Base-by-base conservation (phyloP, 2,797 vertebrate species). In the Fratercula arctica region DNA sequence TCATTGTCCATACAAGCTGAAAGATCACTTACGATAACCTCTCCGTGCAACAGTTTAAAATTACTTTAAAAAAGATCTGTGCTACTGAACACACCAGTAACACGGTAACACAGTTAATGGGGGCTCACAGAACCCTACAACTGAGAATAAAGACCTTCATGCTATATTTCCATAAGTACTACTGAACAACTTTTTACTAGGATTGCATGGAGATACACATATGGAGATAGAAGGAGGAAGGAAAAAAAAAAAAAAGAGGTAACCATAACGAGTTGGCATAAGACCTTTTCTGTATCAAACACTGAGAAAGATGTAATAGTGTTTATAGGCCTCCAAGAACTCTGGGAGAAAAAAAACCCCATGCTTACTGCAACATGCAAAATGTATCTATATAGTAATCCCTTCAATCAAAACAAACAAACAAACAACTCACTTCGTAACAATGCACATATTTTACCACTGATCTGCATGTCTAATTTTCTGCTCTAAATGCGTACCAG, bases 401-500 rank as follows among this genome's bases (percentile, higher is more conserved):
- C 37, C 53, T 83, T 72, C 35, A 88, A 75, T 54, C 43, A 84
- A 90, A 94, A 48, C 56, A 94, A 85, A 50, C 35, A 35, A 35
- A 35, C 10, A 35, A 83, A 50, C 13, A 35, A 7, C 28, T 46
- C 37, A 35, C 13, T 51, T 54, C 11, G 35, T 50, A 73, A 76
- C 7, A 90, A 70, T 3, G 31, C 13, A 37, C 13, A 9, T 51
- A 26, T 41, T 90, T 93, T 72, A 63, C 39, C 13, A 31, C 43
- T 63, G 39, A 74, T 60, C 39, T 73, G 33, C 25, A 28, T 67
- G 84, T 69, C 85, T 86, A 84, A 81, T 88, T 92, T 95, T 88
- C 69, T 90, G 37, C 43, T 50, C 66, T 78, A 73, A 87, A 81
- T 57, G 25, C 48, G 16, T 69, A 64, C 15, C n/a, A 84, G 64